Base-by-base conservation (phyloP, 2,797 vertebrate genomes). In the Aplochiton taeniatus region DNA sequence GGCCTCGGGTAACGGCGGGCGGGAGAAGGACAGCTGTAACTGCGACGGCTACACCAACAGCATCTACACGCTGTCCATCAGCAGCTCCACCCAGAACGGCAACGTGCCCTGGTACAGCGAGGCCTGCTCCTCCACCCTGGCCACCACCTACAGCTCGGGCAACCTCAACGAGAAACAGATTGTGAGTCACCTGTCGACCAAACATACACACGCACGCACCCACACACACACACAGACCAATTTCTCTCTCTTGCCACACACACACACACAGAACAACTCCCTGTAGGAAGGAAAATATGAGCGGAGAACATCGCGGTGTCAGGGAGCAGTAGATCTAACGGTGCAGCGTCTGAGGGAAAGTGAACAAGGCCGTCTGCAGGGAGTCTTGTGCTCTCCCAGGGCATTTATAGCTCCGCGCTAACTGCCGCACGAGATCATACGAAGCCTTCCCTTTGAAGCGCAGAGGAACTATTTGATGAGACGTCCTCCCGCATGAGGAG, bases 1-100 rank as follows among this genome's bases (percentile, higher is more conserved):
- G 95, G 95, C 95, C 0, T 95, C 95, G 0, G 95, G 95, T 17
- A 96, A 95, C 0, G 95, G 95, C 41, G 95, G 95, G 61, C 93
- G 93, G 0, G 93, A 95, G 58, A 94, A 92, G 1, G 95, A 96
- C 91, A 95, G 93, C 90, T 96, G 95, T 79, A 96, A 95, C 89
- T 96, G 95, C 4, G 95, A 96, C 0, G 95, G 95, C 81, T 96
- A 96, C 89, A 96, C 95, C 85, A 96, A 96, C 86, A 96, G 94
- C 89, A 95, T 96, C 90, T 95, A 94, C 88, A 96, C 95, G 0
- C 88, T 96, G 76, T 96, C 94, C 78, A 95, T 96, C 87, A 95
- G 95, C 90, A 96, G 95, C 70, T 94, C 92, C 83, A 95, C 95
- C 0, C 94, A 95, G 86, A 80, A 90, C 0, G 95, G 95, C 58